Base-by-base conservation (phyloP, 2,888 invertebrate species). In the Embidobia sp. region DNA sequence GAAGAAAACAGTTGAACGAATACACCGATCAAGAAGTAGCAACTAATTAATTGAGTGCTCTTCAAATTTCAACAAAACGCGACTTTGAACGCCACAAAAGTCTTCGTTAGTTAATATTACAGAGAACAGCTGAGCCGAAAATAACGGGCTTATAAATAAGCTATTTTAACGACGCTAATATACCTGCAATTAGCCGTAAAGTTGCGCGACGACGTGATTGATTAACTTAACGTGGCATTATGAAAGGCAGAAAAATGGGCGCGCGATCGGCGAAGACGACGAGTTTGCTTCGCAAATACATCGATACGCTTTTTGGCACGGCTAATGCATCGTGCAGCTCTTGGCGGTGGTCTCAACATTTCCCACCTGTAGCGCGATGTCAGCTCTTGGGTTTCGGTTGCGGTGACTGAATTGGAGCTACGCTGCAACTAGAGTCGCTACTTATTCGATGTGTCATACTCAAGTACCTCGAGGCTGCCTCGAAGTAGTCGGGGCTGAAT, bases 331-430 rank as follows among this genome's bases (percentile, higher is more conserved):
- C 77, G 77, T 61, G 57, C 46, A 49, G 44, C 66, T 59, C 46
- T 77, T 77, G 77, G 70, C 76, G 76, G 69, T 70, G 69, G 73
- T 69, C 69, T 64, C 37, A 33, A 57, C 77, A 75, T 79, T 75
- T 79, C 73, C 79, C 79, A 79, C 80, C 79, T 78, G 79, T 79
- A 77, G 79, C 79, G 73, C 72, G 69, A 77, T 77, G 77, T 78
- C 77, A 78, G 69, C 69, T 78, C 69, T 74, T 69, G 59, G 73
- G 67, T 77, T 77, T 77, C 69, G 73, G 73, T 59, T 64, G 73
- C 73, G 73, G 64, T 55, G 77, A 74, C 73, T 74, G 76, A 77
- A 77, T 77, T 77, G 70, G 70, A 77, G 76, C 70, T 70, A 27
- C 57, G 33, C 46, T 59, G 76, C 76, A 70, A 77, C 76, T 33